phyloP scores from a whole-genome alignment of 2,888 invertebrate genomes.

The Calliphora vomitoria region DNA sequence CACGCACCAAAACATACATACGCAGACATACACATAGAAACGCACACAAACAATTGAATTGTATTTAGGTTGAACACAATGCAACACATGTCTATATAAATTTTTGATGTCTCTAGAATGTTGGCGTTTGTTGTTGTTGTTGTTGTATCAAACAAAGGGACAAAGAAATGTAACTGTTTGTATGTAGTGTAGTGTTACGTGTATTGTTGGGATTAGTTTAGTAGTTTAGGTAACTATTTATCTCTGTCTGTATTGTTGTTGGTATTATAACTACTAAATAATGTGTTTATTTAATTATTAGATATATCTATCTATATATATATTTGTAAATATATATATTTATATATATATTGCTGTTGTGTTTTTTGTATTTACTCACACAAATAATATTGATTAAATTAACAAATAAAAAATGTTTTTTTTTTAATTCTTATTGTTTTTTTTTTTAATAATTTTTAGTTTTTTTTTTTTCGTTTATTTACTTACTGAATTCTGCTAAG shows the following conservation, averaged over 20 bases:
- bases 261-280: slow-evolving; percentile 5
- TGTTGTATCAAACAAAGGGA: background rate
- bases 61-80: background rate
- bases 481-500: slow-evolving; percentile 83
- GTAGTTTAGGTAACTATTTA: slow-evolving; percentile 9
- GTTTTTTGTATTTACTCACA: slow-evolving; percentile 51
- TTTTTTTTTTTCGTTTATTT: slow-evolving; percentile 74
- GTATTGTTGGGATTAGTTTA: background rate
- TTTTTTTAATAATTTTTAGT: slow-evolving; percentile 63
- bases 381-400: slow-evolving; percentile 27
- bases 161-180: background rate
- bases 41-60: background rate
- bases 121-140: background rate
- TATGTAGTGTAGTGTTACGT: slow-evolving; percentile 21
- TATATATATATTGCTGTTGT: slow-evolving; percentile 10
- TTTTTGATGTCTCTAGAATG: too few relatives aligned
- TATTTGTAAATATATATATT: slow-evolving; percentile 22
- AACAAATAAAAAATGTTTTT: slow-evolving; percentile 39
- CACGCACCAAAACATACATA: slow-evolving; percentile 1
- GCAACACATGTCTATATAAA: too few relatives aligned
- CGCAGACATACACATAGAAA: slow-evolving; percentile 1
- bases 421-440: slow-evolving; percentile 38
- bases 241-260: slow-evolving; percentile 37
- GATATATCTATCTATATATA: background rate
- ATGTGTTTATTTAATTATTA: slow-evolving; percentile 13